phyloP scores from a whole-genome alignment of 2,797 vertebrate species.

The Danionella dracula region DNA sequence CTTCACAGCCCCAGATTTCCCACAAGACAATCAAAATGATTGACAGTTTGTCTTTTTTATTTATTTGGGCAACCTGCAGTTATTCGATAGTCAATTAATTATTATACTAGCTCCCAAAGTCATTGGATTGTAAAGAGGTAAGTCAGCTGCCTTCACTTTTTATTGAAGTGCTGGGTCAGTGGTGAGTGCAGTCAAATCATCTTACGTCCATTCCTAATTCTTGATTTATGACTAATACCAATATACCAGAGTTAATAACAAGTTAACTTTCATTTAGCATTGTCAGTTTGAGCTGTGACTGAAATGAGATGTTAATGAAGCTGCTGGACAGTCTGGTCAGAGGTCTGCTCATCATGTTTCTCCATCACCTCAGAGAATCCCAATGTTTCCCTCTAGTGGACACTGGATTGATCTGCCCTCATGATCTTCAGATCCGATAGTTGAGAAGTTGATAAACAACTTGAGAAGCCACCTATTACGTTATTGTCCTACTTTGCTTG shows the following conservation, averaged over 20 bases:
- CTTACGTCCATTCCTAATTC: not conserved
- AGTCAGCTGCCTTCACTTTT: too few relatives aligned
- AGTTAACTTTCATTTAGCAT: not conserved
- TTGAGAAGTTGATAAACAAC: too few relatives aligned
- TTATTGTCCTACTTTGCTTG: too few relatives aligned
- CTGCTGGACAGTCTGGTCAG: not conserved
- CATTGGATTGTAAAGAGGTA: too few relatives aligned
- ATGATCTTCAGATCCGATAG: not conserved
- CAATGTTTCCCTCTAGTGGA: conserved; percentile 23
- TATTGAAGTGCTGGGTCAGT: not conserved
- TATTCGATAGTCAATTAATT: too few relatives aligned
- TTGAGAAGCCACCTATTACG: too few relatives aligned
- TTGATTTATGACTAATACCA: not conserved
- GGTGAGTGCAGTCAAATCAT: not conserved
- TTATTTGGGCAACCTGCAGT: too few relatives aligned
- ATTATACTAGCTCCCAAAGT: too few relatives aligned
- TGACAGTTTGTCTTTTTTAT: too few relatives aligned
- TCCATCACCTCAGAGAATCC: not conserved
- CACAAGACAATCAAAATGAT: too few relatives aligned
- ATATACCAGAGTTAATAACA: not conserved
- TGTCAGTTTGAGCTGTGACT: not conserved
- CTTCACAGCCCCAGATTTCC: too few relatives aligned
- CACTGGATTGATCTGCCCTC: not conserved
- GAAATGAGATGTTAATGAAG: not conserved
- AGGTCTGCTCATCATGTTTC: not conserved